Base-by-base conservation (phyloP, 2,797 vertebrate genomes). In the Galagoides demidoff region DNA sequence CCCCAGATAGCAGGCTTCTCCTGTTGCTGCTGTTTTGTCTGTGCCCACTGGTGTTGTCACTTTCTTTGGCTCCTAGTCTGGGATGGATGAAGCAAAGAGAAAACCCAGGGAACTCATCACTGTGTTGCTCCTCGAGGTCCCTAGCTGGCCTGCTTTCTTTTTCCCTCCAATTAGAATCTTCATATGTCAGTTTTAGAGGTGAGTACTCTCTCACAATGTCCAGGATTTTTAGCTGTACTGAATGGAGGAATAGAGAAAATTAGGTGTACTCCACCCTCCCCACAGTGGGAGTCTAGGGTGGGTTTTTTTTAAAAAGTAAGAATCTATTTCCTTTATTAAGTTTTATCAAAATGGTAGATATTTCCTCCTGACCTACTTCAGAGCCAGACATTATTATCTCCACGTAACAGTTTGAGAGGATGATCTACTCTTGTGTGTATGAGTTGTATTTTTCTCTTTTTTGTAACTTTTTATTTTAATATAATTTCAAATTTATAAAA, bases 141-240 rank as follows among this genome's bases (percentile, higher is more conserved):
- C 34, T 31, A 66, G 31, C 66, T 49, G 34, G 34, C 59, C 61
- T 49, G 37, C 34, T 4, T 70, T 77, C 49, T 79, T 29, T 13
- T 63, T 9, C 59, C 43, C 11, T 52, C 16, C 14, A 90, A 76
- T 78, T 61, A 76, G 37, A 52, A 45, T 63, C 22, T 61, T 63
- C 82, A 91, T 95, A 29, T 5, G 52, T 74, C 77, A 86, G 76
- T 49, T 95, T 76, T 86, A 63, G 79, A 49, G 49, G 49, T 49
- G 49, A 49, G 13, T 14, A 14, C 3, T 14, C 49, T 49, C 13
- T 61, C 20, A 55, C 49, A 77, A 86, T 57, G 39, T n/a, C 11
- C 57, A 92, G 55, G 25, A 34, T 14, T 90, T 90, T 92, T 55
- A 74, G 7, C 63, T 52, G 31, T 73, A 20, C 39, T 85, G 39